phyloP scores from a whole-genome alignment of 2,113 vertebrate genomes.

The Lamprologus callipterus region DNA sequence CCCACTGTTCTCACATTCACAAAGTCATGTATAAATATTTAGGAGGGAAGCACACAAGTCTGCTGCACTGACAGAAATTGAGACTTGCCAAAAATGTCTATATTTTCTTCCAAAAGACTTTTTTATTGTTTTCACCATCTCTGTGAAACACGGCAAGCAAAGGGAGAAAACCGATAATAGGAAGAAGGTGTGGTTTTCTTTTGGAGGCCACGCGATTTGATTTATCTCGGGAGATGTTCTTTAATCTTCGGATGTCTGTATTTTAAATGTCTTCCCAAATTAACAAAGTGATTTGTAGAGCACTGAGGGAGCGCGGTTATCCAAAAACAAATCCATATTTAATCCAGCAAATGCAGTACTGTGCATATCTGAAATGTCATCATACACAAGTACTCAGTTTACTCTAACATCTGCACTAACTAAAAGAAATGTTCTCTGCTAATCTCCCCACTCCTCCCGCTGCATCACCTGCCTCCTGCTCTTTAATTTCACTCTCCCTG shows the following conservation, averaged over 20 bases:
- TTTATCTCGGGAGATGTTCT: not conserved
- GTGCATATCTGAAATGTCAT: not conserved
- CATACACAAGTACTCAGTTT: not conserved
- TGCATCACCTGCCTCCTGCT: conserved; percentile 8
- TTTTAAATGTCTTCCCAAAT: not conserved
- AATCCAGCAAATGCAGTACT: not conserved
- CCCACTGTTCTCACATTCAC: not conserved
- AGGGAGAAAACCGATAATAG: not conserved
- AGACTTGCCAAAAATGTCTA: not conserved
- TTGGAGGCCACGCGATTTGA: not conserved
- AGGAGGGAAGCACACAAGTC: not conserved
- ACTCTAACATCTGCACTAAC: not conserved
- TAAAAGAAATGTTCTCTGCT: not conserved
- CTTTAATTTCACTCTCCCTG: conserved; percentile 40
- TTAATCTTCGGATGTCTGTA: not conserved
- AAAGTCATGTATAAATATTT: not conserved
- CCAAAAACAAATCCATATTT: not conserved
- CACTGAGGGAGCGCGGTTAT: not conserved
- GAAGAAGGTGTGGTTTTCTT: not conserved
- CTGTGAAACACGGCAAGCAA: not conserved
- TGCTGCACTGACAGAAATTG: not conserved
- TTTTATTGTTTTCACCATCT: not conserved
- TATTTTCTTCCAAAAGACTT: not conserved
- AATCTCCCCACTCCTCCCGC: not conserved
- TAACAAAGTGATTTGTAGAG: not conserved